Base-by-base conservation (phyloP, 2,113 vertebrate species). In the Shinisaurus crocodilurus region DNA sequence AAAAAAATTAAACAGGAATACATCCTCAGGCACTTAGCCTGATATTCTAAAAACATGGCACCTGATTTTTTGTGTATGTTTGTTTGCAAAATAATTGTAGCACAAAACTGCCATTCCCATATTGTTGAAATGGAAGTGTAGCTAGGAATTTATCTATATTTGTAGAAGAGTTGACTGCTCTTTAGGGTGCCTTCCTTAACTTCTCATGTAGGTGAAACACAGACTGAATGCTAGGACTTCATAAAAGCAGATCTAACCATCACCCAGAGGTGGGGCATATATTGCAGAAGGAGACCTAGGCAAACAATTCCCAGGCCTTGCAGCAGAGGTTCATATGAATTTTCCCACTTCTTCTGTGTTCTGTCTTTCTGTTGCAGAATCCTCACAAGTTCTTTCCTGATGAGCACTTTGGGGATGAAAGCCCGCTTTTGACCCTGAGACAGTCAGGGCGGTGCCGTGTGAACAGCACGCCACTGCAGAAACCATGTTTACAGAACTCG, bases 301-400 rank as follows among this genome's bases (percentile, higher is more conserved):
- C n/a, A 25, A 34, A 15, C 37, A 34, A 48, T 60, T 6, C 69
- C 34, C 69, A n/a, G 80, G 7, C 43, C 63, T 48, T 10, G 43
- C 23, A 75, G 23, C 16, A 32, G 18, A n/a, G 4, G 75, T n/a
- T 12, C n/a, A n/a, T n/a, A n/a, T n/a, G n/a, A n/a, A n/a, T n/a
- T n/a, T n/a, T n/a, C 76, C 27, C 83, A 15, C 60, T 87, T 74
- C 12, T 16, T 65, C 23, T 23, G 70, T 91, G 9, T 1, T 27
- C 54, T 93, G 34, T 48, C 43, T 87, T 90, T 84, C 34, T 90
- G 91, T 90, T 95, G 93, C 95, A 99, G 99, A 99, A 99, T 96
- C 99, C 99, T 50, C 99, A 98, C 96, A 99, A 99, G 94, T 99
- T 99, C 96, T 99, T 99, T 94, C 99, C 99, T 0, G 99, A 99